Conservation (phyloP, 2,888 invertebrate species). For the Poecilobothrus nobilitatus region DNA sequence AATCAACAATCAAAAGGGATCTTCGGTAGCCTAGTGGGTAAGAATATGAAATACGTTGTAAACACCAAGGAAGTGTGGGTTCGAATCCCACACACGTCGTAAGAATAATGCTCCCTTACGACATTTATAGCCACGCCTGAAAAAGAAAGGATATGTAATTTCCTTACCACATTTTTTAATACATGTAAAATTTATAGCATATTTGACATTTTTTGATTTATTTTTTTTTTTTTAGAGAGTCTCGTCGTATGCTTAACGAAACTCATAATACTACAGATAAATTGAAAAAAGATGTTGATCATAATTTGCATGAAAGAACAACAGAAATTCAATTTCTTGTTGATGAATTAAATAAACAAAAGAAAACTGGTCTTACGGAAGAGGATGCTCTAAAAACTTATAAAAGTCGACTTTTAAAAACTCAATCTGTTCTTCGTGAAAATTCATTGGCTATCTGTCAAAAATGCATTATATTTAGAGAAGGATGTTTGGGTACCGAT, state of each 20-base stretch:
- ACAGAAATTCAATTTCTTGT: slow-evolving; percentile 74
- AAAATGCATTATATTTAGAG: slow-evolving; percentile 68
- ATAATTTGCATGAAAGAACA: slow-evolving; percentile 69
- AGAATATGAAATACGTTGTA: too few relatives aligned
- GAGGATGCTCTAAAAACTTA: slow-evolving; percentile 68
- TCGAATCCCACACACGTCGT: too few relatives aligned
- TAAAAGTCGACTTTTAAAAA: slow-evolving; percentile 66
- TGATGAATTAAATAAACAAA: slow-evolving; percentile 65
- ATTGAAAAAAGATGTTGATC: slow-evolving; percentile 70
- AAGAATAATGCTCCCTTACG: too few relatives aligned
- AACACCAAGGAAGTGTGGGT: too few relatives aligned
- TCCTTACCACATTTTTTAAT: too few relatives aligned
- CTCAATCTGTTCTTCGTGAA: slow-evolving; percentile 58
- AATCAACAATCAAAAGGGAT: too few relatives aligned
- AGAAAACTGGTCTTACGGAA: slow-evolving; percentile 67
- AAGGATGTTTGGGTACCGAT: slow-evolving; percentile 37
- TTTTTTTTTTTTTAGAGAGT: slow-evolving; percentile 45
- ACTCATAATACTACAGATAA: slow-evolving; percentile 60
- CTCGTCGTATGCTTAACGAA: slow-evolving; percentile 58
- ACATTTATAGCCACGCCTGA: too few relatives aligned
- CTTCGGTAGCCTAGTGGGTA: too few relatives aligned
- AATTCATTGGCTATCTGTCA: slow-evolving; percentile 59
- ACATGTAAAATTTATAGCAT: neutral
- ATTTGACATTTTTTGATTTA: neutral
- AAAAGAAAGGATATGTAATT: too few relatives aligned